These are phyloP conservation scores for Hirtodrosophila cameraria DNA, from an alignment of 2,888 invertebrate genomes.

Conservation along the genomic window DNA sequence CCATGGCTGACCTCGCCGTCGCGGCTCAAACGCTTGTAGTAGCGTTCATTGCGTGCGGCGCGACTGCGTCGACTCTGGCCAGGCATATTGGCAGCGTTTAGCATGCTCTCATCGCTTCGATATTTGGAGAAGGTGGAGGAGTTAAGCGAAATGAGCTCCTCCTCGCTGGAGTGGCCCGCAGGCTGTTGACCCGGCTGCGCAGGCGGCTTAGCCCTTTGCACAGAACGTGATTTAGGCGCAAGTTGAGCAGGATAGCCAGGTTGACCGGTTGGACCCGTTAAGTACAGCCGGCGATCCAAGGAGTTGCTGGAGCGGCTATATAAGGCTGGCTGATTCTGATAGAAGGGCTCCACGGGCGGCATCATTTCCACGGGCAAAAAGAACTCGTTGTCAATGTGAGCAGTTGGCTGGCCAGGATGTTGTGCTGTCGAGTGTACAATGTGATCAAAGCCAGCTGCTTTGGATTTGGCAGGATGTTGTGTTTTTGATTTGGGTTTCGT, in stretches of 20 bases:
- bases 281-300: constrained; percentile 68
- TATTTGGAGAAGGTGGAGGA: constrained; percentile 89
- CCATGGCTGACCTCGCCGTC: constrained; percentile 86
- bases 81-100: neutral
- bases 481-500: constrained; percentile 59
- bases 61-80: constrained; percentile 87
- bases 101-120: constrained; percentile 88
- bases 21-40: constrained; percentile 89
- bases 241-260: too few species aligned
- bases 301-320: constrained; percentile 78
- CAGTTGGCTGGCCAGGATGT: constrained; percentile 24
- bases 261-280: constrained; percentile 1
- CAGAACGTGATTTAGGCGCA: constrained; percentile 65
- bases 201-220: constrained; percentile 64
- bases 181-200: constrained; percentile 18
- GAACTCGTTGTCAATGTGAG: constrained; percentile 84
- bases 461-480: constrained; percentile 21
- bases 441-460: constrained; percentile 86
- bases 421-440: constrained; percentile 84
- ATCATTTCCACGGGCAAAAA: constrained; percentile 82
- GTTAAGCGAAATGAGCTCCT: constrained; percentile 86
- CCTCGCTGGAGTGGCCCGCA: constrained; percentile 80
- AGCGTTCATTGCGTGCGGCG: constrained; percentile 91
- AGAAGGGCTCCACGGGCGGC: constrained; percentile 59
- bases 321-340: constrained; percentile 68